Percentiles rank a stretch among this genome's conserved stretches.
Evolutionary conservation across 2,113 vertebrate species (phyloP).

Genomic region (Myrmecophaga tridactyla): DNA sequence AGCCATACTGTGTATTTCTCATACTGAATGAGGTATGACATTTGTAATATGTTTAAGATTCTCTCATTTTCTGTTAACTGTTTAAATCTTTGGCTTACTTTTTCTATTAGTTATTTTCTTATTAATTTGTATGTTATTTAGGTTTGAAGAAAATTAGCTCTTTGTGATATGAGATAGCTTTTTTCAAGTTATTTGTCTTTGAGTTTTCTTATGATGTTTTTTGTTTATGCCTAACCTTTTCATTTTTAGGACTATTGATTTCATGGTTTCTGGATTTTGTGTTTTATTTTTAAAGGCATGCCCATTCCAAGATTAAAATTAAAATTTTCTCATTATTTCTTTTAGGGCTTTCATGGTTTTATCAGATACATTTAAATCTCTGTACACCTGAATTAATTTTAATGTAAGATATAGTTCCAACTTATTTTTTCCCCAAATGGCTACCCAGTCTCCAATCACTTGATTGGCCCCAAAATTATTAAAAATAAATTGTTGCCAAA

Average conservation of each 20-base stretch:
- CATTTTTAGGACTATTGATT: not conserved
- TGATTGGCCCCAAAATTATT: too few relatives aligned
- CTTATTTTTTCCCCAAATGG: not conserved
- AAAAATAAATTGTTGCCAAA: too few relatives aligned
- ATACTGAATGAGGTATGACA: not conserved
- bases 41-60: not conserved
- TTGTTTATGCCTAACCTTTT: not conserved
- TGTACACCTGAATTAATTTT: not conserved
- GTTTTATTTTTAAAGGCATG: not conserved
- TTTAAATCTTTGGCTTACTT: not conserved
- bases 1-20: not conserved
- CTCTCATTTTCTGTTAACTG: not conserved
- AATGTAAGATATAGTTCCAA: not conserved
- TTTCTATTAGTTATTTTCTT: not conserved
- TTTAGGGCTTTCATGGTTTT: not conserved
- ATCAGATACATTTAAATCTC: conserved; percentile 10
- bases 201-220: not conserved
- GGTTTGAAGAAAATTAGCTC: not conserved
- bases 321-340: not conserved
- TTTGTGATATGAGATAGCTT: not conserved
- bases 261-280: not conserved
- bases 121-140: not conserved
- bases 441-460: not conserved
- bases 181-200: not conserved
- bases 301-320: not conserved